Conservation (phyloP, 2,113 vertebrate genomes). For the Cygnus buccinator region DNA sequence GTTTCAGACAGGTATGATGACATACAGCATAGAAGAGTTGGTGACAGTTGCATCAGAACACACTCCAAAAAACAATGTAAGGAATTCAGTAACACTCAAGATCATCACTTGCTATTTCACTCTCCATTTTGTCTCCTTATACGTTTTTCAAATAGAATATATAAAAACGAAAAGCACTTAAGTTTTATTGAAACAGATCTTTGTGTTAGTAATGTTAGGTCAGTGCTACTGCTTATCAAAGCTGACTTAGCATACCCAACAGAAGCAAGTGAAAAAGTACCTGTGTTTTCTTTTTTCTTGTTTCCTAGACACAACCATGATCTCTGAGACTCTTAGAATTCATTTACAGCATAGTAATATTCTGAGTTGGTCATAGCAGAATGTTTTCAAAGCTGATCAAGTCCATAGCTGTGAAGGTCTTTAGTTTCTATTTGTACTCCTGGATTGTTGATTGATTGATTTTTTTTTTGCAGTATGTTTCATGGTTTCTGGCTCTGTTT, state of each 20-base stretch:
- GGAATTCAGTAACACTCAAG: background rate
- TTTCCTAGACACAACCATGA: background rate
- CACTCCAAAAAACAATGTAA: constrained; percentile 90
- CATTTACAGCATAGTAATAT: background rate
- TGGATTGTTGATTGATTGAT: background rate
- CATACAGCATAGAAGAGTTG: constrained; percentile 83
- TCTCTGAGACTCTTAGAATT: background rate
- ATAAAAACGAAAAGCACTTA: background rate
- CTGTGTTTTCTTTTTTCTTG: background rate
- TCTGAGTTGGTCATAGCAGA: background rate
- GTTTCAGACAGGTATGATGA: constrained; percentile 68
- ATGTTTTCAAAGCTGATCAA: background rate
- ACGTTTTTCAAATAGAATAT: background rate
- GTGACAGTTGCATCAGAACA: constrained; percentile 85
- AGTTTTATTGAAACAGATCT: background rate
- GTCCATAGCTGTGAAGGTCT: background rate
- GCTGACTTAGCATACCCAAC: background rate
- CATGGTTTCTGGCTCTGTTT: background rate
- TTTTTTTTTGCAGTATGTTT: background rate
- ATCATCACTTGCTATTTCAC: rapidly evolving
- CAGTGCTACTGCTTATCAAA: background rate
- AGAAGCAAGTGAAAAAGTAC: background rate
- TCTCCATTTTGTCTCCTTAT: background rate
- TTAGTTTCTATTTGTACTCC: background rate
- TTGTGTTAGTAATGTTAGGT: background rate